phyloP scores from a whole-genome alignment of 1,140 invertebrate genomes.

The Monochamus saltuarius region DNA sequence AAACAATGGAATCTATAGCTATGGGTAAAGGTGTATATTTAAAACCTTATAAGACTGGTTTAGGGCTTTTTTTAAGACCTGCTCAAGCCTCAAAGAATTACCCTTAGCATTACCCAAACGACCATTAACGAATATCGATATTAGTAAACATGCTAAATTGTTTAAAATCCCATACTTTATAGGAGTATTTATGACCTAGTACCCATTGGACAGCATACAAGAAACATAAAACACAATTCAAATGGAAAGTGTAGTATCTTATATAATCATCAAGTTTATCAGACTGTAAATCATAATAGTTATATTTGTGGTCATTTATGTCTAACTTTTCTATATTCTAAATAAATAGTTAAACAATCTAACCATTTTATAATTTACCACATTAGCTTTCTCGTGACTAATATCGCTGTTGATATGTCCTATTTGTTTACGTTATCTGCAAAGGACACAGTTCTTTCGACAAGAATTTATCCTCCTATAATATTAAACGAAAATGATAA shows the following conservation, averaged over 20 bases:
- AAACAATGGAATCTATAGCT: slow-evolving; percentile 43
- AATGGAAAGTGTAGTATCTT: slow-evolving; percentile 3
- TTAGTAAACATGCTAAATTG: slow-evolving; percentile 28
- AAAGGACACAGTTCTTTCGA: neutral
- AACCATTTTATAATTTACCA: neutral
- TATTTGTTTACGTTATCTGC: neutral
- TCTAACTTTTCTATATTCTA: slow-evolving; percentile 9
- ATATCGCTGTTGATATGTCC: neutral
- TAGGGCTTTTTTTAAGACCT: slow-evolving; percentile 15
- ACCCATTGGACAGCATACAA: slow-evolving; percentile 47
- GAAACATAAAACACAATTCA: slow-evolving; percentile 33
- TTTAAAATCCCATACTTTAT: slow-evolving; percentile 41
- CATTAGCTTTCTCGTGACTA: neutral
- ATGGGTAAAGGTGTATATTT: slow-evolving; percentile 47
- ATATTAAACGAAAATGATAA: slow-evolving; percentile 6
- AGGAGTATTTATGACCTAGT: slow-evolving; percentile 44
- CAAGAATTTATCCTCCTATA: slow-evolving; percentile 3
- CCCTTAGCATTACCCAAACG: slow-evolving; percentile 18
- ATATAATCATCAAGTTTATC: slow-evolving; percentile 6
- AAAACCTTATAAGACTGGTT: slow-evolving; percentile 46
- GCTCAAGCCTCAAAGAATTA: slow-evolving; percentile 26
- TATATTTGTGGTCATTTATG: slow-evolving; percentile 10
- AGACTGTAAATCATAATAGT: neutral
- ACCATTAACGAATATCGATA: slow-evolving; percentile 37
- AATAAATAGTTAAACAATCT: neutral